These are phyloP conservation scores for Thrips palmi DNA, from an alignment of 1,140 invertebrate species.

Conservation along the genomic window DNA sequence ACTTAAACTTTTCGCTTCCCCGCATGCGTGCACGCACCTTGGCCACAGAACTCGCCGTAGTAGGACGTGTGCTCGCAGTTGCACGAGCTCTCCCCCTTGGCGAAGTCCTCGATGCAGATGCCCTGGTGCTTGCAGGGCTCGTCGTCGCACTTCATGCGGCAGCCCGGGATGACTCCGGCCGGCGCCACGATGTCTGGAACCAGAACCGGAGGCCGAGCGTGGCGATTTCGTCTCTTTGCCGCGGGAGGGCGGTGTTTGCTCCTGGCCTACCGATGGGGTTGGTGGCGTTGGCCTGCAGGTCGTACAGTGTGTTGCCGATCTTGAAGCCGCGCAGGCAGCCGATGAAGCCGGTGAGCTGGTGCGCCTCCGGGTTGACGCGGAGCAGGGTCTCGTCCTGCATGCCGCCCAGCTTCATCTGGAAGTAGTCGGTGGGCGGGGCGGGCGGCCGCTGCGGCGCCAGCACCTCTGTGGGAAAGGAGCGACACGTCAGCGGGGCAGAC, in stretches of 20 bases:
- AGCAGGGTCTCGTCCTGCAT: constrained; percentile 55
- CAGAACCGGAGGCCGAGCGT: neutral
- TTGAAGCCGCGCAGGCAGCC: constrained; percentile 79
- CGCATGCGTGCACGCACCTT: constrained; percentile 25
- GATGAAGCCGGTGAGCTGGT: constrained; percentile 52
- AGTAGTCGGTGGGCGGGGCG: constrained; percentile 65
- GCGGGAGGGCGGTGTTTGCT: no score
- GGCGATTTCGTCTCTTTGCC: neutral
- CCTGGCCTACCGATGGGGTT: constrained; percentile 50
- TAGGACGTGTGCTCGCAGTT: constrained; percentile 78
- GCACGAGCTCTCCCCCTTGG: constrained; percentile 62
- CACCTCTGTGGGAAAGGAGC: constrained; percentile 39
- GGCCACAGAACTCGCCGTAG: constrained; percentile 50
- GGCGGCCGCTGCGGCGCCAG: constrained; percentile 66
- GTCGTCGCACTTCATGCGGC: constrained; percentile 74
- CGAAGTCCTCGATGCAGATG: constrained; percentile 74
- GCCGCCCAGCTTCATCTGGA: constrained; percentile 76
- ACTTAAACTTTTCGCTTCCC: constrained; percentile 5
- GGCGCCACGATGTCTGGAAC: constrained; percentile 21
- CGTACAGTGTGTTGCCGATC: constrained; percentile 59
- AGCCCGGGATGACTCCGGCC: constrained; percentile 54
- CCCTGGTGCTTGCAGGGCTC: constrained; percentile 76
- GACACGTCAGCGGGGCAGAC: constrained; percentile 1
- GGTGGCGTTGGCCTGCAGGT: constrained; percentile 51
- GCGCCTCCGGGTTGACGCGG: constrained; percentile 32